Percentiles rank a stretch among this genome's conserved stretches.
These are phyloP conservation scores for Cardiocondyla obscurior DNA, from an alignment of 1,140 invertebrate genomes.

Conservation along the genomic window DNA sequence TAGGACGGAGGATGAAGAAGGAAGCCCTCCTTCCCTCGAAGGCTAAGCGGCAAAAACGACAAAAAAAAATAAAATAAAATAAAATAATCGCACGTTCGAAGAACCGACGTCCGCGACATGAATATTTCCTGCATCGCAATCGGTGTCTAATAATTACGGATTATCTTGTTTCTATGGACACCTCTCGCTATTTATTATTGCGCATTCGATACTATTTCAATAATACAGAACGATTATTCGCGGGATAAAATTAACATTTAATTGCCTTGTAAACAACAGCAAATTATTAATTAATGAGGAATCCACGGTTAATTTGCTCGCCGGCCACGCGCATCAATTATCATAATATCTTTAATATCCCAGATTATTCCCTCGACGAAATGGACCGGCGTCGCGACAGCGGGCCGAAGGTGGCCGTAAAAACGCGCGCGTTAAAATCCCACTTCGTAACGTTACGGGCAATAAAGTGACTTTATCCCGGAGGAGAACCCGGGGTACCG, in stretches of 20 bases:
- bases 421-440: conserved; percentile 30
- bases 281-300: not conserved
- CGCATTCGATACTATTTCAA: not conserved
- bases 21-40: not conserved
- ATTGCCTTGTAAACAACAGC: not conserved
- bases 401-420: conserved; percentile 5
- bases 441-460: conserved; percentile 31
- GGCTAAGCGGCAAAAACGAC: not conserved
- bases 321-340: not conserved
- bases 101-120: not conserved
- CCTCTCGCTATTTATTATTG: not conserved
- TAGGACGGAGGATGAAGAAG: conserved; percentile 56
- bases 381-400: conserved; percentile 8
- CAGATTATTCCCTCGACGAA: not conserved
- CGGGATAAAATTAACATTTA: not conserved
- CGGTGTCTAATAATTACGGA: not conserved
- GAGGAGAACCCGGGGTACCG: not conserved
- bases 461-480: conserved; percentile 53
- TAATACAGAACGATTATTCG: not conserved
- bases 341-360: not conserved
- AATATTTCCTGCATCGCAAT: not conserved
- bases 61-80: too few species aligned
- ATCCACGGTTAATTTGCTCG: not conserved
- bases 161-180: not conserved
- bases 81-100: too few species aligned